Evolutionary conservation across 1,140 invertebrate genomes (phyloP).

Genomic region (Hydropsyche tenuis): DNA sequence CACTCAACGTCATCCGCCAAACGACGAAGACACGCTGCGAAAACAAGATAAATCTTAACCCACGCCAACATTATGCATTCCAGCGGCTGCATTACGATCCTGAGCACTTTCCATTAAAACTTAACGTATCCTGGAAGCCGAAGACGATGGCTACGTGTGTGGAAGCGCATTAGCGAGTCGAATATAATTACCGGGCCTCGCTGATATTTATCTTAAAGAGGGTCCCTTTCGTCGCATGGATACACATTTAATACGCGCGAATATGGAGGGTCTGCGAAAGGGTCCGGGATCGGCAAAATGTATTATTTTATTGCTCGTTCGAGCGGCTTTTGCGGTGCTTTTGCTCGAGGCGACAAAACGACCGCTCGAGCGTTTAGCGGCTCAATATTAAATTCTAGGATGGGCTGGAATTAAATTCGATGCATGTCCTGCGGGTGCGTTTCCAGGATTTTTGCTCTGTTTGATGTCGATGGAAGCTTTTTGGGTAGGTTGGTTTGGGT

Average conservation of each 20-base stretch:
- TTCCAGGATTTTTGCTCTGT: no score
- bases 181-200: slow-evolving; percentile 38
- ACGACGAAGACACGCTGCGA: background rate
- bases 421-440: no score
- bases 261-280: background rate
- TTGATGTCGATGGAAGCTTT: no score
- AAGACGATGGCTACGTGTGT: no score
- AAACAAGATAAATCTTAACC: slow-evolving; percentile 35
- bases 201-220: slow-evolving; percentile 34
- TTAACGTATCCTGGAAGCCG: background rate
- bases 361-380: no score
- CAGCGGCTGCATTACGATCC: slow-evolving; percentile 36
- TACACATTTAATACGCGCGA: slow-evolving; percentile 28
- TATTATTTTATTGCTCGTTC: no score
- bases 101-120: slow-evolving; percentile 40
- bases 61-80: slow-evolving; percentile 30
- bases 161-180: slow-evolving; percentile 39
- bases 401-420: no score
- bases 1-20: background rate
- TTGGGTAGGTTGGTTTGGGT: no score
- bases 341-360: no score
- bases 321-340: no score
- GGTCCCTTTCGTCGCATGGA: slow-evolving; percentile 32
- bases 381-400: no score
- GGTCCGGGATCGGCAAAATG: no score